A percentile compares a stretch with the other conserved stretches of the same genome.
Evolutionary conservation across 2,797 vertebrate species (phyloP).

Genomic region (Pteronotus mesoamericanus): DNA sequence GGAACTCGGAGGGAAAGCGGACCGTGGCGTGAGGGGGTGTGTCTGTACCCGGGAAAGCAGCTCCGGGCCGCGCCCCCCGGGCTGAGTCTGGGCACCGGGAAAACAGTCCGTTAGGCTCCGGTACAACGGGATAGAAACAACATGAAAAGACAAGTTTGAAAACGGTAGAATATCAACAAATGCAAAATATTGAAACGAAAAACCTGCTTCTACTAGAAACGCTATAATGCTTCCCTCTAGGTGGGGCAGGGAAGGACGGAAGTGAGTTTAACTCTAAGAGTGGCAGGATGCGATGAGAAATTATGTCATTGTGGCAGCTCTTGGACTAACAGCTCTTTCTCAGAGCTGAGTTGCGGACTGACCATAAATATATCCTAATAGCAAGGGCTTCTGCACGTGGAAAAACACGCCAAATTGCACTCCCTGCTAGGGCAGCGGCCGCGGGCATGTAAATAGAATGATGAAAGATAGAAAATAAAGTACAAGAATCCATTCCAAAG

Average conservation of each 20-base stretch:
- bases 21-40: not conserved
- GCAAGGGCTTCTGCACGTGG: conserved; percentile 36
- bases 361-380: conserved; percentile 19
- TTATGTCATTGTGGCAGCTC: conserved; percentile 58
- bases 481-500: conserved; percentile 32
- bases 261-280: not conserved
- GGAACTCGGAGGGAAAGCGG: not conserved
- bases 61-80: not conserved
- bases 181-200: not conserved
- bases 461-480: conserved; percentile 15
- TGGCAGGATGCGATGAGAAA: conserved; percentile 30
- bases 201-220: not conserved
- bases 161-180: not conserved
- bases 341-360: not conserved
- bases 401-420: conserved; percentile 10
- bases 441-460: not conserved
- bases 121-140: not conserved
- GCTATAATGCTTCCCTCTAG: conserved; percentile 20
- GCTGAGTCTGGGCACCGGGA: not conserved
- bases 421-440: not conserved
- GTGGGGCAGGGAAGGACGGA: conserved; percentile 29
- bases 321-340: conserved; percentile 46
- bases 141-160: conserved; percentile 3
- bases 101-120: not conserved
- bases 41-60: too few relatives aligned